Evolutionary conservation across 2,113 vertebrate species (phyloP).

Genomic region (Epinephelus lanceolatus): DNA sequence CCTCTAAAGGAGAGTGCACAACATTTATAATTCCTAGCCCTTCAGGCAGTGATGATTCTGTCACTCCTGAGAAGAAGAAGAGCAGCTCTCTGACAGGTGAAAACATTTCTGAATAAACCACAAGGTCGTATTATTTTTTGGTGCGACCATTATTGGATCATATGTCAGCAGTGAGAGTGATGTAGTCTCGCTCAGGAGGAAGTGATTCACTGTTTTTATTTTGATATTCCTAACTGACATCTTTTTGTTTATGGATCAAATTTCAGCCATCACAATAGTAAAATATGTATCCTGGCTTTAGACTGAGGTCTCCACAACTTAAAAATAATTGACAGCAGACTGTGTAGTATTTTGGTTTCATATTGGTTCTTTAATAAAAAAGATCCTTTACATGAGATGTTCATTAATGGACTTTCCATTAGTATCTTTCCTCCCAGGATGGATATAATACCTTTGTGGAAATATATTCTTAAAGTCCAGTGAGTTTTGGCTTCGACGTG

Average conservation of each 20-base stretch:
- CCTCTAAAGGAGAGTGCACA: not conserved
- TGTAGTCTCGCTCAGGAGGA: not conserved
- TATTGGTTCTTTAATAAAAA: constrained; percentile 39
- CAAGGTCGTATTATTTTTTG: too few species aligned
- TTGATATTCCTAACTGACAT: too few species aligned
- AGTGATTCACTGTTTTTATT: not conserved
- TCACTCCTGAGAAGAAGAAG: not conserved
- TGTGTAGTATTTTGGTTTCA: not conserved
- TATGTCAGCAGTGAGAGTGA: too few species aligned
- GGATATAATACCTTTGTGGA: not conserved
- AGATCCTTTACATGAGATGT: constrained; percentile 14
- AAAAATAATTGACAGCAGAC: constrained; percentile 6
- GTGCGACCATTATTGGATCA: too few species aligned
- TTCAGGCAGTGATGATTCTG: not conserved
- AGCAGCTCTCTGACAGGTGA: not conserved
- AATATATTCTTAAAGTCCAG: not conserved
- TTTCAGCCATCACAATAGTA: not conserved
- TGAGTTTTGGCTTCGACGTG: not conserved
- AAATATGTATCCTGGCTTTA: not conserved
- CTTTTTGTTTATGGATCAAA: not conserved
- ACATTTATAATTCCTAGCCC: not conserved
- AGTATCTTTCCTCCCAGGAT: not conserved
- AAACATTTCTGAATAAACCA: too few species aligned
- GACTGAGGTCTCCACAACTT: not conserved
- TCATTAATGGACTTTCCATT: not conserved